Evolutionary conservation across 2,888 invertebrate species (phyloP), one percentile per base, ranked within the genome.

Genomic region (Meloe dianella): DNA sequence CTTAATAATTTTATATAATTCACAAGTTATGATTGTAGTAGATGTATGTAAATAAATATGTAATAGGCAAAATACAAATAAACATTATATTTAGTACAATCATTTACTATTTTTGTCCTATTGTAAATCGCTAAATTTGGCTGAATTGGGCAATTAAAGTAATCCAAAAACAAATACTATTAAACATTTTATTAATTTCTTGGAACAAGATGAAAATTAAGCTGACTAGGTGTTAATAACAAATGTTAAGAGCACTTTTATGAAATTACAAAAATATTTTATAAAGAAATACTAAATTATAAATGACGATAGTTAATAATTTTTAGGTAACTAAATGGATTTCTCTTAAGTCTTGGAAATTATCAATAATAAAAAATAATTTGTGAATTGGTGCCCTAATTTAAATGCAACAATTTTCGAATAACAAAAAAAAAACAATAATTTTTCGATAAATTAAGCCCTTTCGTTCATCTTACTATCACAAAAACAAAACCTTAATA

Each of bases 41-140:
- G 65, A 67, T 73, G 68, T 70, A 72, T 74, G 74, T 74, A 74
- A 71, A 73, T 73, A 73, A 70, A 66, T 69, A 73, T 72, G 70
- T 67, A 67, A 70, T 72, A 73, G 68, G 65, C 63, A 69, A 69
- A 64, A 41, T n/a, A 41, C 35, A 68, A 74, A 75, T 75, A 75
- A 75, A 75, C 71, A 73, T 66, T 75, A 75, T 73, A 75, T 65
- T 68, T 68, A 66, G 65, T 65, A 7, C 5, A 32, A 27, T 3
- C 27, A 27, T 27, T 4, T 27, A 27, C 2, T 27, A 27, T 4
- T 27, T 27, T 27, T 27, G 27, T 27, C 27, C 2, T 32, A 32
- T 9, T 32, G 7, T 32, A 10, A 32, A 32, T 32, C 32, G n/a
- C n/a, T n/a, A n/a, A n/a, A n/a, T n/a, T n/a, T n/a, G n/a, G n/a